Base-by-base conservation (phyloP, 2,888 invertebrate species). In the Hypomecis atomaria region DNA sequence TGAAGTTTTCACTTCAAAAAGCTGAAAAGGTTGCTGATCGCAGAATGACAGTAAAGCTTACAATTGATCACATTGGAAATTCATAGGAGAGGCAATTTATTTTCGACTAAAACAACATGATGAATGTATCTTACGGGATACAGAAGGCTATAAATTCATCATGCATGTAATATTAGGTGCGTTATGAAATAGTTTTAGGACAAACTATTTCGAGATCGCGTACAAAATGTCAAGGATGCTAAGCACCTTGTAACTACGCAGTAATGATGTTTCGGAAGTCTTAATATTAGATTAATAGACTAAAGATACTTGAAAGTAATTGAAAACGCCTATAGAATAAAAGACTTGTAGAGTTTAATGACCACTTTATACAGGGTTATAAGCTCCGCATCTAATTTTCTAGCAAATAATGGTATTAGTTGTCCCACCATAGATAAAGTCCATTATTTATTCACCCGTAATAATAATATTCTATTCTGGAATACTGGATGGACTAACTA, bases 181-280 rank as follows among this genome's bases (percentile, higher is more conserved):
- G 50, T 62, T 57, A 58, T 43, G 59, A 59, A 59, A 59, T 59
- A 43, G 36, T 11, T 59, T 55, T 55, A 59, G 63, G 38, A 44
- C 59, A 38, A 13, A 54, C 10, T 47, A 50, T 64, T 59, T 59
- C 64, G 64, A 50, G 56, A 59, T 47, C 45, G 11, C 37, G n/a
- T 33, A 13, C 55, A 45, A 56, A 64, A 64, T 64, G 64, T 64
- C 64, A 64, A 64, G 64, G 64, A 55, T 47, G 43, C 11, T 52
- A 47, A 48, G 13, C 52, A 53, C 36, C 43, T 61, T 44, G 47
- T 62, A 57, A 57, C 62, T 56, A 54, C 63, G 54, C 38, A 43
- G 48, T 63, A 59, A 64, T 59, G 55, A 55, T 55, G 54, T 44
- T 52, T 59, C 59, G 59, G 59, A 59, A 64, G 64, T 49, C 9